These are phyloP conservation scores for Calvadosia cruxmelitensis DNA, from an alignment of 30 jellyfish, hydroid and myxozoan species.

Conservation along the genomic window DNA sequence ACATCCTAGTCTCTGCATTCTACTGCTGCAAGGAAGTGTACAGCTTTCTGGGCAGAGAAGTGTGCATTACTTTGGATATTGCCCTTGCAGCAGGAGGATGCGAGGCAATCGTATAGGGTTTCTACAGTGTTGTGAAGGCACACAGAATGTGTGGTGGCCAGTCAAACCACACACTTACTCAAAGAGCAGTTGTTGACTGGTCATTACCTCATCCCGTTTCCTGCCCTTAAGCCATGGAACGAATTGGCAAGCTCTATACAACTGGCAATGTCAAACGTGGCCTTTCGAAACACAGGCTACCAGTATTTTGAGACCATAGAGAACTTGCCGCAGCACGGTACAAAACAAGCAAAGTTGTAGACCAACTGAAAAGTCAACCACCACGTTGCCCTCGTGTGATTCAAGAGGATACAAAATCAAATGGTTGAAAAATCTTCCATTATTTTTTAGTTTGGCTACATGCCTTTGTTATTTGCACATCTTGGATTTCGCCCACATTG, in stretches of 20 bases:
- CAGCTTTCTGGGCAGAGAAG: neutral
- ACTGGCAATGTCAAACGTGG: conserved; percentile 11
- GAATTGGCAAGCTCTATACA: conserved; percentile 11
- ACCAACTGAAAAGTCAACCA: neutral
- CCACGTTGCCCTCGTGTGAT: conserved; percentile 26
- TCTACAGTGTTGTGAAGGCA: conserved; percentile 8
- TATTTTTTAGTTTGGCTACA: too few relatives aligned
- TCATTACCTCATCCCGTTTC: conserved; percentile 7
- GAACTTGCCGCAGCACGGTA: conserved; percentile 1
- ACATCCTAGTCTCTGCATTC: conserved; percentile 4
- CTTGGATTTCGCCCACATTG: too few relatives aligned
- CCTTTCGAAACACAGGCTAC: conserved; percentile 11
- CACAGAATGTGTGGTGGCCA: conserved; percentile 13
- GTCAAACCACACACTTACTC: conserved; percentile 11
- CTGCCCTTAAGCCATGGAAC: conserved; percentile 9
- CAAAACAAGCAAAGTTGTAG: conserved; percentile 3
- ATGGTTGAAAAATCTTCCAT: too few relatives aligned
- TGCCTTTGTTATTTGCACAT: too few relatives aligned
- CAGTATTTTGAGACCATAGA: conserved; percentile 8
- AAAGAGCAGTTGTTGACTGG: conserved; percentile 10
- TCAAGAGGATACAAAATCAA: too few relatives aligned
- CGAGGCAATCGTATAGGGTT: conserved; percentile 7
- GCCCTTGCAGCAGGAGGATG: conserved; percentile 2
- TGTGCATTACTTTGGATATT: neutral
- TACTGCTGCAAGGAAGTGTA: neutral